These are phyloP conservation scores for Rhinichthys osculus DNA, from an alignment of 2,797 vertebrate species.

Conservation along the genomic window DNA sequence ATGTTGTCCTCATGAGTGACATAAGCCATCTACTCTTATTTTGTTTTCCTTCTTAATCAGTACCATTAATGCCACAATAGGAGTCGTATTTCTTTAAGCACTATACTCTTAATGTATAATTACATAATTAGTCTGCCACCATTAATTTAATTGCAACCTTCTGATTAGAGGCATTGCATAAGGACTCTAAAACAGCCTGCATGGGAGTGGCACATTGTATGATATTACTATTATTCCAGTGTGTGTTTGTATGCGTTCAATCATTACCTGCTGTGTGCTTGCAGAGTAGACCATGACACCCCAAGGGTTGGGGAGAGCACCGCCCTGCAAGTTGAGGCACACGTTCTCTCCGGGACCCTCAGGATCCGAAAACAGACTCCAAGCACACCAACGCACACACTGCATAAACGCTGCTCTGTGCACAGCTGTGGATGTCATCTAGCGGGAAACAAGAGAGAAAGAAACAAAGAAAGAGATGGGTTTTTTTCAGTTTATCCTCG, in stretches of 20 bases:
- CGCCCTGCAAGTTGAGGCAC: slow-evolving; percentile 82
- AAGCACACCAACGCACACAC: slow-evolving; percentile 87
- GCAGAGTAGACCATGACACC: slow-evolving; percentile 84
- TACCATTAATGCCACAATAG: slow-evolving; percentile 21
- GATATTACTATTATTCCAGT: slow-evolving; percentile 16
- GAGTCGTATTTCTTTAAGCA: slow-evolving; percentile 35
- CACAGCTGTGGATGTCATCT: slow-evolving; percentile 74
- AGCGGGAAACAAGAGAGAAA: slow-evolving; percentile 22
- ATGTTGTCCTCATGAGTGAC: not conserved
- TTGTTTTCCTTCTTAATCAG: slow-evolving; percentile 29
- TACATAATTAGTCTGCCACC: slow-evolving; percentile 55
- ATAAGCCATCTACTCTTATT: not conserved
- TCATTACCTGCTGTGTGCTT: slow-evolving; percentile 58
- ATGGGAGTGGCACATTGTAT: slow-evolving; percentile 12
- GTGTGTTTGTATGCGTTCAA: slow-evolving; percentile 24
- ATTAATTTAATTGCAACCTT: slow-evolving; percentile 51
- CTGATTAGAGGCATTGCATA: slow-evolving; percentile 27
- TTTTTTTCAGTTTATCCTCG: not conserved
- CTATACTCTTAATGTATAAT: slow-evolving; percentile 48
- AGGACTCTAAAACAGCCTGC: slow-evolving; percentile 31
- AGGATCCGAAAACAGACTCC: slow-evolving; percentile 76
- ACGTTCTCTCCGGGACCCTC: slow-evolving; percentile 68
- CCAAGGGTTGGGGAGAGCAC: slow-evolving; percentile 78
- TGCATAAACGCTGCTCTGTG: slow-evolving; percentile 81
- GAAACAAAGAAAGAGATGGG: not conserved